Conservation (phyloP, 2,888 invertebrate species). For the Acleris holmiana region DNA sequence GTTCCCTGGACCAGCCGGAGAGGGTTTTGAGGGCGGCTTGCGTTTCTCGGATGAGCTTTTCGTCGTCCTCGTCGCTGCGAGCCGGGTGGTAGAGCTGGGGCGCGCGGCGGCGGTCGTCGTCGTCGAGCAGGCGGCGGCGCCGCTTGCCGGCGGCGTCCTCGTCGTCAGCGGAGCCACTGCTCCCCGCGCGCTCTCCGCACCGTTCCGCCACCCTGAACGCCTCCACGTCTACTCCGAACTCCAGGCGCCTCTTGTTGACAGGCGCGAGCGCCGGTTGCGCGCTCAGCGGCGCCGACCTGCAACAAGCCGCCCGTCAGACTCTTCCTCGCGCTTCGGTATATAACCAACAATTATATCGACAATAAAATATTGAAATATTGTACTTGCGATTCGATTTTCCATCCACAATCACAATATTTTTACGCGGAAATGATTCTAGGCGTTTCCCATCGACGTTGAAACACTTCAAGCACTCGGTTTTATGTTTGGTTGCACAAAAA, state of each 20-base stretch:
- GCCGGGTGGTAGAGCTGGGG: slow-evolving; percentile 57
- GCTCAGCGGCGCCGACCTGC: slow-evolving; percentile 81
- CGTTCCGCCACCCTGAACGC: slow-evolving; percentile 71
- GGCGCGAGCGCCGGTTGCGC: slow-evolving; percentile 86
- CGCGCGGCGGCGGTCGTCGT: slow-evolving; percentile 68
- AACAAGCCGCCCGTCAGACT: slow-evolving; percentile 65
- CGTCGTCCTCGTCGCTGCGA: slow-evolving; percentile 87
- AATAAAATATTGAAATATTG: slow-evolving; percentile 59
- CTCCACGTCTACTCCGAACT: slow-evolving; percentile 84
- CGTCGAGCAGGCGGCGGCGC: slow-evolving; percentile 76
- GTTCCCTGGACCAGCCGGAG: slow-evolving; percentile 93
- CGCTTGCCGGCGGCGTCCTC: slow-evolving; percentile 70
- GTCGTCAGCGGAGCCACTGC: slow-evolving; percentile 77
- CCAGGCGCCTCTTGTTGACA: slow-evolving; percentile 89
- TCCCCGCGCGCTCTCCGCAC: slow-evolving; percentile 62
- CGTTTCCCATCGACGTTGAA: slow-evolving; percentile 79
- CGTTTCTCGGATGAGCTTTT: slow-evolving; percentile 93
- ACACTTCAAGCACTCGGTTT: slow-evolving; percentile 75
- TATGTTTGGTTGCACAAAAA: slow-evolving; percentile 80
- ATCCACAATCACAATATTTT: slow-evolving; percentile 84
- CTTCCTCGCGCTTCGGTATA: slow-evolving; percentile 45
- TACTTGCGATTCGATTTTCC: slow-evolving; percentile 84
- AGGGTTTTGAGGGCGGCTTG: slow-evolving; percentile 94
- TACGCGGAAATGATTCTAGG: slow-evolving; percentile 85
- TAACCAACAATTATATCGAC: slow-evolving; percentile 49